Evolutionary conservation across 1,140 invertebrate genomes (phyloP).

Genomic region (Drosophila orosa): DNA sequence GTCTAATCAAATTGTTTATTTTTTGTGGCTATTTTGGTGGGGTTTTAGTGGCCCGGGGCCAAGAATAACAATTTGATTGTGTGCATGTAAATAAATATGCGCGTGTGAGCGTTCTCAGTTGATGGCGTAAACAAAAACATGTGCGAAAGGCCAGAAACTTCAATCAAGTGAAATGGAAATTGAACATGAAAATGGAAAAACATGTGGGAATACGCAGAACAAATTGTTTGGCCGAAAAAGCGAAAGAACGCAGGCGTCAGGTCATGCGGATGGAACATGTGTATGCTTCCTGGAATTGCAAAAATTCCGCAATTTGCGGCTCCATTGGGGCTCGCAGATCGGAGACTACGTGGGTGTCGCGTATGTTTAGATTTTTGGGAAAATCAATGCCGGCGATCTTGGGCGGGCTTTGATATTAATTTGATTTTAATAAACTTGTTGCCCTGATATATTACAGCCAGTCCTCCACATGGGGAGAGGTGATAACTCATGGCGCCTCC

Average conservation of each 20-base stretch:
- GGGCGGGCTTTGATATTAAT: constrained; percentile 36
- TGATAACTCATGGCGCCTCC: constrained; percentile 46
- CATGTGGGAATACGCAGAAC: constrained; percentile 41
- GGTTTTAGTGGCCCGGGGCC: constrained; percentile 67
- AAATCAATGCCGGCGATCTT: constrained; percentile 32
- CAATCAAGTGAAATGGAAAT: constrained; percentile 61
- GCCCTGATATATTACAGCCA: constrained; percentile 25
- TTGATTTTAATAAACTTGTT: constrained; percentile 48
- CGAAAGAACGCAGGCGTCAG: constrained; percentile 38
- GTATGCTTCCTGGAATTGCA: constrained; percentile 46
- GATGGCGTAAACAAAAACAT: constrained; percentile 59
- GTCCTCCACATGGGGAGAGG: constrained; percentile 3
- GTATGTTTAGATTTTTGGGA: constrained; percentile 47
- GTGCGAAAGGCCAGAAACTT: constrained; percentile 55
- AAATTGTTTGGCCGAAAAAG: constrained; percentile 40
- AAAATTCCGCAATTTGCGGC: constrained; percentile 41
- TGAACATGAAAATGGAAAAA: constrained; percentile 32
- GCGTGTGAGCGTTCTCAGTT: constrained; percentile 27
- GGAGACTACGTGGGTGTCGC: constrained; percentile 56
- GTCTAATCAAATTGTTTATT: constrained; percentile 83
- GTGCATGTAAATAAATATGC: constrained; percentile 32
- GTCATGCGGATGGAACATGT: constrained; percentile 42
- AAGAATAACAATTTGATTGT: constrained; percentile 32
- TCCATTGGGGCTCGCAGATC: constrained; percentile 35
- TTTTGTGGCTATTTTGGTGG: constrained; percentile 89